Evolutionary conservation across 64 coral and sea anemone species (phyloP).

Genomic region (Cladopsammia gracilis): DNA sequence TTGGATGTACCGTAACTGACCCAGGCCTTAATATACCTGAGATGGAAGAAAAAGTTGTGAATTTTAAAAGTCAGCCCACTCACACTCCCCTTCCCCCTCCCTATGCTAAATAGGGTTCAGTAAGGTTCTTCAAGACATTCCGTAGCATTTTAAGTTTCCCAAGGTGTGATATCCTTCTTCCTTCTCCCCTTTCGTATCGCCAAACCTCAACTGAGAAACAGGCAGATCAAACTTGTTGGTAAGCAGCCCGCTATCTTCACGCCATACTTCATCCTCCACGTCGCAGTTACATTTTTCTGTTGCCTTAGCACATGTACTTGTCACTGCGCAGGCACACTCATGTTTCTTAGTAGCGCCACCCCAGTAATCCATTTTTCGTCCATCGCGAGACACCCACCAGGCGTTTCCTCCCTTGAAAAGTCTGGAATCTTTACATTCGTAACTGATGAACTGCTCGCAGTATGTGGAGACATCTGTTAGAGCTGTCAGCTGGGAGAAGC

Average conservation of each 20-base stretch:
- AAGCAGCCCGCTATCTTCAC: conserved; percentile 5
- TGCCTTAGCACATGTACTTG: not conserved
- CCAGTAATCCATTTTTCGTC: not conserved
- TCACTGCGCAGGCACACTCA: not conserved
- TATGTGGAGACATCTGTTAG: conserved; percentile 25
- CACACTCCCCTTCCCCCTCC: too few relatives aligned
- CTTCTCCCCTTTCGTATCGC: not conserved
- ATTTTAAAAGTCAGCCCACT: too few relatives aligned
- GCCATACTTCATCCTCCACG: not conserved
- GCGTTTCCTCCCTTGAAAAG: not conserved
- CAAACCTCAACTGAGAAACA: conserved; percentile 17
- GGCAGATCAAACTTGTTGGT: not conserved
- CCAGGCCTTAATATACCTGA: too few relatives aligned
- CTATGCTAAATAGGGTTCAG: too few relatives aligned
- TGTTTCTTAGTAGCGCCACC: not conserved
- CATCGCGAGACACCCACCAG: not conserved
- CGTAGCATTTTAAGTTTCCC: conserved; percentile 22
- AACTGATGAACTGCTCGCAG: conserved; percentile 66
- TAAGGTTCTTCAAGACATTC: not conserved
- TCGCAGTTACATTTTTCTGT: not conserved
- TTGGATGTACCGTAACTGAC: too few relatives aligned
- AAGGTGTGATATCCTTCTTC: conserved; percentile 9
- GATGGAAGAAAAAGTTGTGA: too few relatives aligned
- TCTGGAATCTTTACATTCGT: conserved; percentile 21
- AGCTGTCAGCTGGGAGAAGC: conserved; percentile 1